A percentile compares a stretch with the other conserved stretches of the same genome.
Conservation (phyloP, 2,797 vertebrate species). For the Phrynocephalus forsythii region DNA sequence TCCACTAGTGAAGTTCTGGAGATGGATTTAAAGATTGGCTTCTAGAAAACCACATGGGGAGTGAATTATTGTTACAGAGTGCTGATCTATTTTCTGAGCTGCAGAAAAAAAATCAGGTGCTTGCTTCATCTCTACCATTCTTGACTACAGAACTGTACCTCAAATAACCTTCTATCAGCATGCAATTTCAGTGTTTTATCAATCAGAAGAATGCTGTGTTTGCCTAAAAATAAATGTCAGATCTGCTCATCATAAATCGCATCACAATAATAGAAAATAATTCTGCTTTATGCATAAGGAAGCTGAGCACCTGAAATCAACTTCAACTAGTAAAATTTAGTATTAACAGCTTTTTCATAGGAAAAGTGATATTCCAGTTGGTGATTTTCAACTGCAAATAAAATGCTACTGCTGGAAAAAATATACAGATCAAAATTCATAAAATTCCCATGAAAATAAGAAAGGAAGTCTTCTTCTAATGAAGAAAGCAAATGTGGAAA, state of each 20-base stretch:
- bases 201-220: not conserved
- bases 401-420: constrained; percentile 80
- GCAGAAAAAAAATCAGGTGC: constrained; percentile 24
- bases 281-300: constrained; percentile 4
- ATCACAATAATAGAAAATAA: constrained; percentile 32
- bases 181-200: not conserved
- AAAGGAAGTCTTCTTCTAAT: constrained; percentile 73
- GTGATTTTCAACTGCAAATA: constrained; percentile 76
- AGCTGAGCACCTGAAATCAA: constrained; percentile 57
- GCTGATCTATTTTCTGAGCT: constrained; percentile 40
- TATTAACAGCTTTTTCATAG: constrained; percentile 72
- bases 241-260: constrained; percentile 17
- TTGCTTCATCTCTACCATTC: constrained; percentile 6
- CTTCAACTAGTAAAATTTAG: constrained; percentile 63
- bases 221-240: constrained; percentile 33
- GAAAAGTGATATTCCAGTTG: constrained; percentile 76
- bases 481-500: constrained; percentile 76
- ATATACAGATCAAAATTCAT: constrained; percentile 77
- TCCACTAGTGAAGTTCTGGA: constrained; percentile 9
- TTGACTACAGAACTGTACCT: constrained; percentile 58
- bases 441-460: constrained; percentile 78
- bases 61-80: not conserved
- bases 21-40: constrained; percentile 27
- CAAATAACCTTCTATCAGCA: constrained; percentile 52
- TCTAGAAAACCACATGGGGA: constrained; percentile 28